These are phyloP conservation scores for Anas acuta DNA, from an alignment of 2,797 vertebrate genomes.

Conservation along the genomic window DNA sequence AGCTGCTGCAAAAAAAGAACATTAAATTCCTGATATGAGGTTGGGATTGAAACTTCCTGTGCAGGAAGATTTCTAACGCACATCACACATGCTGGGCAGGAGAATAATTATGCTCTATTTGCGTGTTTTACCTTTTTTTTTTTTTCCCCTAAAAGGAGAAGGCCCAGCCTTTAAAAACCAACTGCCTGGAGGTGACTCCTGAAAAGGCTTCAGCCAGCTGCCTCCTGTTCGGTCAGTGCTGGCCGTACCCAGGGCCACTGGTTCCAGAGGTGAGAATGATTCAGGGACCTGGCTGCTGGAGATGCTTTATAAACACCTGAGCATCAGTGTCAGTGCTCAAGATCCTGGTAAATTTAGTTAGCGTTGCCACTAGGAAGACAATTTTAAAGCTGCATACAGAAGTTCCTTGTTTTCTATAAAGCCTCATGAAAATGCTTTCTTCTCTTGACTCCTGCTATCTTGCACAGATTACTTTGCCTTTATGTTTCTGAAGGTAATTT, in stretches of 20 bases:
- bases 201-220: constrained; percentile 12
- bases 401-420: neutral
- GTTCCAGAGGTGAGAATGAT: neutral
- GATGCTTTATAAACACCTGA: constrained; percentile 2
- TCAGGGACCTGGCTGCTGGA: neutral
- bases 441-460: neutral
- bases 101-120: neutral
- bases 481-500: neutral
- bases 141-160: neutral
- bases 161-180: neutral
- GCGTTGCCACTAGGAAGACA: neutral
- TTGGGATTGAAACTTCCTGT: neutral
- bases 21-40: neutral
- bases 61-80: neutral
- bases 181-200: neutral
- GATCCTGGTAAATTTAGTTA: neutral
- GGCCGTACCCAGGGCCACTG: neutral
- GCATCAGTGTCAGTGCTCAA: neutral
- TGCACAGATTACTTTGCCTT: neutral
- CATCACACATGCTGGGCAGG: neutral
- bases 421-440: neutral
- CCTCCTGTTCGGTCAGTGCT: neutral
- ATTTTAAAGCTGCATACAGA: neutral
- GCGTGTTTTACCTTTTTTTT: neutral
- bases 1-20: neutral